Evolutionary conservation across 2,797 vertebrate species (phyloP).

Genomic region (Pyrocephalus nanus): DNA sequence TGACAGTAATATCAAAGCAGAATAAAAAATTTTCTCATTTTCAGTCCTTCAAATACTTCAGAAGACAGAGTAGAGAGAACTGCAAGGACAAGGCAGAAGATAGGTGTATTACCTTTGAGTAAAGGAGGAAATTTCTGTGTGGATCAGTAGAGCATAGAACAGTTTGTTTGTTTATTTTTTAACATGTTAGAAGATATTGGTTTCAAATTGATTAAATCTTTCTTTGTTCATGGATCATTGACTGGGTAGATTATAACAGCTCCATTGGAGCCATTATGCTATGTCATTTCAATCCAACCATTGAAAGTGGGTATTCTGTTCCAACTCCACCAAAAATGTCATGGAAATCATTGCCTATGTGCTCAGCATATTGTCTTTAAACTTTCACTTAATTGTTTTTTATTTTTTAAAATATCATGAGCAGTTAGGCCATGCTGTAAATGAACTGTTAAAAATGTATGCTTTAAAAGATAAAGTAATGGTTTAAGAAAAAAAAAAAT

Average conservation of each 20-base stretch:
- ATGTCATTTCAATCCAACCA: slow-evolving; percentile 39
- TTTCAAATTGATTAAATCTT: slow-evolving; percentile 50
- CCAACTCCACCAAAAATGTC: not conserved
- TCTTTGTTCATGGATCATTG: slow-evolving; percentile 58
- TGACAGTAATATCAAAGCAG: not conserved
- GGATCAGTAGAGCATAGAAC: not conserved
- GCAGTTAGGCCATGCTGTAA: not conserved
- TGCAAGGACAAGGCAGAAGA: not conserved
- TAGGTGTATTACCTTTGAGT: not conserved
- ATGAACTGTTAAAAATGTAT: slow-evolving; percentile 17
- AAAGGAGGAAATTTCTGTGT: not conserved
- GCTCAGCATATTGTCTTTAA: slow-evolving; percentile 25
- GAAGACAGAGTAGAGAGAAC: not conserved
- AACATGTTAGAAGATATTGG: slow-evolving; percentile 23
- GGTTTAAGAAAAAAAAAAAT: fast-evolving
- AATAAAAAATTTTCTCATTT: not conserved
- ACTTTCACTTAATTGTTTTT: not conserved
- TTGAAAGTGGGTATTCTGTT: not conserved
- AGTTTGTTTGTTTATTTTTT: slow-evolving; percentile 48
- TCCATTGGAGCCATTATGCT: slow-evolving; percentile 31
- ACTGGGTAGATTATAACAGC: slow-evolving; percentile 48
- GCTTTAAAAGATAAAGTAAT: not conserved
- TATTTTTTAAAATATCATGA: not conserved
- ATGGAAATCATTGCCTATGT: slow-evolving; percentile 6
- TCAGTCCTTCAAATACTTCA: not conserved